These are phyloP conservation scores for Aporophyla nigra DNA, from an alignment of 2,888 invertebrate genomes.

Conservation along the genomic window DNA sequence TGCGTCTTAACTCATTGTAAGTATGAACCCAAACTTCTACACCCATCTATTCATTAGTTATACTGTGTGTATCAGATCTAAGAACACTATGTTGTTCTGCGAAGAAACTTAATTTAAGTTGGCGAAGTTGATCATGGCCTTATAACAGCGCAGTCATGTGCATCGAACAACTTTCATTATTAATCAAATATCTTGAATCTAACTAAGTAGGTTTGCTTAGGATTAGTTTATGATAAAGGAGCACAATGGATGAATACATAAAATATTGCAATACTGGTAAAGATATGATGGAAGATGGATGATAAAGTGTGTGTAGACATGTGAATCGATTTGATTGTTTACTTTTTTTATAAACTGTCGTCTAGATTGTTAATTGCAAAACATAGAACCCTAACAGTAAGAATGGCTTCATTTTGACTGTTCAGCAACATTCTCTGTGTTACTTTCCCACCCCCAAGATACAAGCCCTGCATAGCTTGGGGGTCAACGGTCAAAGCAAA, in stretches of 20 bases:
- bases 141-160: slow-evolving; percentile 49
- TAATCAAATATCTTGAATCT: slow-evolving; percentile 42
- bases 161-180: slow-evolving; percentile 36
- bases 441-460: no score
- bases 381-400: no score
- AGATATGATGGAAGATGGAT: no score
- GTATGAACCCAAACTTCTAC: not conserved
- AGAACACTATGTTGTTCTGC: slow-evolving; percentile 34
- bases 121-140: slow-evolving; percentile 45
- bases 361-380: no score
- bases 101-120: slow-evolving; percentile 64
- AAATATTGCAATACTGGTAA: not conserved
- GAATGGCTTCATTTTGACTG: no score
- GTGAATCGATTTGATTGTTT: not conserved
- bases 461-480: no score
- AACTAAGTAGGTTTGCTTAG: not conserved
- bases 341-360: no score
- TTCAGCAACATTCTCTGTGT: no score
- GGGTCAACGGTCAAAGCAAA: no score
- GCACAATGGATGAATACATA: not conserved
- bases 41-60: not conserved
- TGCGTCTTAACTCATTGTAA: not conserved
- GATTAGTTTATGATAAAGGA: not conserved
- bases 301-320: not conserved
- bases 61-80: slow-evolving; percentile 41